These are phyloP conservation scores for Zoanthus sociatus DNA, from an alignment of 92 coral and sea anemone genomes.

Conservation along the genomic window DNA sequence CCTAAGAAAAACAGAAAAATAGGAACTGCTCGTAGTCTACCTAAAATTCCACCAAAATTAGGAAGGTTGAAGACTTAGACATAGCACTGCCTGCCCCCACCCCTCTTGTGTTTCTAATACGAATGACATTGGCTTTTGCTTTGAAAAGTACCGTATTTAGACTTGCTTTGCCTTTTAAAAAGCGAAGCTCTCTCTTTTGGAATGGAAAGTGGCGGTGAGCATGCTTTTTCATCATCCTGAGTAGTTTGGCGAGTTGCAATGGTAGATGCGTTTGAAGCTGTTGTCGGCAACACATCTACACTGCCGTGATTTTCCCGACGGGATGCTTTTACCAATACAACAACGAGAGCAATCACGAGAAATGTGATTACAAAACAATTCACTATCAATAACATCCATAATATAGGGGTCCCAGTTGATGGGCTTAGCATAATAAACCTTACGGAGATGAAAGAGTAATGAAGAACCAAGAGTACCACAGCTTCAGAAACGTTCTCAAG, in stretches of 20 bases:
- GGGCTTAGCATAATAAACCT: conserved; percentile 57
- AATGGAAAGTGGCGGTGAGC: not conserved
- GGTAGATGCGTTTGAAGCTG: not conserved
- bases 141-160: conserved; percentile 25
- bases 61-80: no score
- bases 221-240: not conserved
- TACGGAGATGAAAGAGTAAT: conserved; percentile 62
- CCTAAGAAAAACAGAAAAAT: no score
- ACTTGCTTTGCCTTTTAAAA: not conserved
- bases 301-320: not conserved
- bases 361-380: conserved; percentile 28
- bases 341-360: conserved; percentile 31
- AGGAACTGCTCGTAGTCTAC: no score
- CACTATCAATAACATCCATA: conserved; percentile 44
- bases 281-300: not conserved
- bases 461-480: conserved; percentile 54
- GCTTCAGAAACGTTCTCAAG: conserved; percentile 65
- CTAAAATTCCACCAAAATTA: no score
- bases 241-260: not conserved
- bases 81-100: not conserved
- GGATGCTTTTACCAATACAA: conserved; percentile 14
- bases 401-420: conserved; percentile 7
- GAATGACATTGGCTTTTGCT: not conserved
- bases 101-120: not conserved
- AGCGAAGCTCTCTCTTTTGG: conserved; percentile 2